These are phyloP conservation scores for Idaea biselata DNA, from an alignment of 2,888 invertebrate species.

Conservation along the genomic window DNA sequence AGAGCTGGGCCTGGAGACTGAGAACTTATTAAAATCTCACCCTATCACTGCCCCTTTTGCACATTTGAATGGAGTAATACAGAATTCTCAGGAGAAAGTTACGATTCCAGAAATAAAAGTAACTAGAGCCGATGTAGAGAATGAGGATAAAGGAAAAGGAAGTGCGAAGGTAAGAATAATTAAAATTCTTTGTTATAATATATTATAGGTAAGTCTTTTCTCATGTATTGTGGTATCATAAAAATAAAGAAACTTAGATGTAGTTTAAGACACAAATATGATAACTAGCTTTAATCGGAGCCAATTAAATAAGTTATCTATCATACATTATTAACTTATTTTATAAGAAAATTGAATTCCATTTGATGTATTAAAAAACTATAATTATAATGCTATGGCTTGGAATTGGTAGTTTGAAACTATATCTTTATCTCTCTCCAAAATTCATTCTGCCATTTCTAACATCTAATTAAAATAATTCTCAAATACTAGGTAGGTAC, in stretches of 20 bases:
- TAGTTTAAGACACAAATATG: too few species aligned
- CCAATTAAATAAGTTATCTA: too few species aligned
- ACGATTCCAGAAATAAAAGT: slow-evolving; percentile 67
- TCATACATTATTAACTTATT: too few species aligned
- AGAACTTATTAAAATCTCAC: slow-evolving; percentile 60
- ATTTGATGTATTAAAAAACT: too few species aligned
- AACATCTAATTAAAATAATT: too few species aligned
- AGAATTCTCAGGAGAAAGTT: slow-evolving; percentile 30
- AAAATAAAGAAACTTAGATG: background rate
- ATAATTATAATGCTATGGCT: too few species aligned
- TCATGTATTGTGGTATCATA: background rate
- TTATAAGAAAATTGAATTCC: too few species aligned
- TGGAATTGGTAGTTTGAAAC: too few species aligned
- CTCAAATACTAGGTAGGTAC: too few species aligned
- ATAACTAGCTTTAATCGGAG: too few species aligned
- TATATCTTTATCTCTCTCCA: too few species aligned
- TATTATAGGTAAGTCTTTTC: background rate
- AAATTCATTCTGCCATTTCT: too few species aligned
- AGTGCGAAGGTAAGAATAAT: slow-evolving; percentile 47
- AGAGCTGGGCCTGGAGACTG: slow-evolving; percentile 63
- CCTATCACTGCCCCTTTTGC: slow-evolving; percentile 36
- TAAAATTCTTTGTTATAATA: background rate
- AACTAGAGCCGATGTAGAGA: slow-evolving; percentile 51
- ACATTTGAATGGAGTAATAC: slow-evolving; percentile 28
- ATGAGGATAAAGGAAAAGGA: slow-evolving; percentile 34